Base-by-base conservation (phyloP, 2,888 invertebrate genomes). In the Agrotis clavis region DNA sequence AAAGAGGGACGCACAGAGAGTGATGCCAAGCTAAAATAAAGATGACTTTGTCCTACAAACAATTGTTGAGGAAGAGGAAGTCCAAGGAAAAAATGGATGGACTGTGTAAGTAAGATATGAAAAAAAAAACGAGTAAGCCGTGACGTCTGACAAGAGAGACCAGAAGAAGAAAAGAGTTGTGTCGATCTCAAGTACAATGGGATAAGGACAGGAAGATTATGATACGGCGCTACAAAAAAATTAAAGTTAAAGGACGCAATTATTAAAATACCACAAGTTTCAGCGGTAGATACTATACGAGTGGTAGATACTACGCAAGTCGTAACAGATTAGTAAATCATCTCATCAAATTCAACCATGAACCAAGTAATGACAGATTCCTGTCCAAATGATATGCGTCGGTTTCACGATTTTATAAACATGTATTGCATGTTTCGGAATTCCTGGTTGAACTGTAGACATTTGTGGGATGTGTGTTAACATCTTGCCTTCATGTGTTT, bases 351-450 rank as follows among this genome's bases (percentile, higher is more conserved):
- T 50, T 60, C 30, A 60, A 60, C 77, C 45, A 30, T 45, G 25
- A 13, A 69, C 13, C 60, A 9, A 30, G 13, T 19, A 57, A 70
- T 56, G n/a, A 56, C 70, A 56, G 54, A 50, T 45, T 53, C 30
- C 41, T 16, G 50, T 45, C 77, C 76, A 11, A 7, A 21, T 18
- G 47, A 67, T 67, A 19, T 7, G 6, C 6, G 48, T 25, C n/a
- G 7, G 41, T 35, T 75, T 35, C 21, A 50, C 47, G 45, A 68
- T 35, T 57, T n/a, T 3, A 45, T 60, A 74, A 77, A 77, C 70
- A 61, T 21, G 5, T 18, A 45, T 47, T 16, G 5, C 19, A 25
- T 45, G 30, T 21, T 30, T 47, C 16, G 30, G 11, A 45, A 41
- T 45, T 19, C 7, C 35, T 56, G n/a, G n/a, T 57, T 30, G 21